Evolutionary conservation across 2,888 invertebrate genomes (phyloP).

Genomic region (Synanthedon formicaeformis): DNA sequence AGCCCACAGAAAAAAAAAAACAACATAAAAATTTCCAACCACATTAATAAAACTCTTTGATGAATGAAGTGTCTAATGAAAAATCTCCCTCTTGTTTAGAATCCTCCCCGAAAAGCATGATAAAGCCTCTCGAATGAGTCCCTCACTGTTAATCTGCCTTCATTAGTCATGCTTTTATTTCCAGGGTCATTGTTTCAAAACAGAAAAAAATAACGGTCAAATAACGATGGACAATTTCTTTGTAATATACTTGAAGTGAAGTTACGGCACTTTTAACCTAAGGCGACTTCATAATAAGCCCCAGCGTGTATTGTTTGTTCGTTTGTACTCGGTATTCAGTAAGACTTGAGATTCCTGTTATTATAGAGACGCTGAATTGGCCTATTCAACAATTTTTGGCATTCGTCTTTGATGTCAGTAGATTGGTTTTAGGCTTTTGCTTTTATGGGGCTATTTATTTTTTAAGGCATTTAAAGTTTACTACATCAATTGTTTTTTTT

Average conservation of each 20-base stretch:
- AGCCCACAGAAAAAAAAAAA: neutral
- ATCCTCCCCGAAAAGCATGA: conserved; percentile 26
- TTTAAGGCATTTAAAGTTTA: too few species aligned
- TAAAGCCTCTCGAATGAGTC: conserved; percentile 27
- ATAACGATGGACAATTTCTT: neutral
- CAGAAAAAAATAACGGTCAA: conserved; percentile 10
- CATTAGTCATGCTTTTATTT: conserved; percentile 36
- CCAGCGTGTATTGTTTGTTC: too few species aligned
- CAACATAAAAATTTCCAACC: neutral
- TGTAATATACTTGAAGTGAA: neutral
- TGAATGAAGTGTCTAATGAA: conserved; percentile 24
- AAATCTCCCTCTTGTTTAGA: conserved; percentile 26
- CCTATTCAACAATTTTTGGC: too few species aligned
- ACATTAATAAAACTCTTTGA: conserved; percentile 16
- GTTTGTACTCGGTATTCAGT: too few species aligned
- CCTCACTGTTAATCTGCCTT: conserved; percentile 31
- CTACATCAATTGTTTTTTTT: too few species aligned
- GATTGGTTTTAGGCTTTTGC: too few species aligned
- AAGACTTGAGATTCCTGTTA: too few species aligned
- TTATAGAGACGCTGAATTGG: too few species aligned
- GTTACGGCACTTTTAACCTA: too few species aligned
- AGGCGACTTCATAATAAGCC: too few species aligned
- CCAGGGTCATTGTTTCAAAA: conserved; percentile 20
- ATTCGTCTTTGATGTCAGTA: too few species aligned
- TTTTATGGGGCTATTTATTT: too few species aligned